These are phyloP conservation scores for Panagrolaimus sp. DNA, from an alignment of 1,140 invertebrate genomes.

Conservation along the genomic window DNA sequence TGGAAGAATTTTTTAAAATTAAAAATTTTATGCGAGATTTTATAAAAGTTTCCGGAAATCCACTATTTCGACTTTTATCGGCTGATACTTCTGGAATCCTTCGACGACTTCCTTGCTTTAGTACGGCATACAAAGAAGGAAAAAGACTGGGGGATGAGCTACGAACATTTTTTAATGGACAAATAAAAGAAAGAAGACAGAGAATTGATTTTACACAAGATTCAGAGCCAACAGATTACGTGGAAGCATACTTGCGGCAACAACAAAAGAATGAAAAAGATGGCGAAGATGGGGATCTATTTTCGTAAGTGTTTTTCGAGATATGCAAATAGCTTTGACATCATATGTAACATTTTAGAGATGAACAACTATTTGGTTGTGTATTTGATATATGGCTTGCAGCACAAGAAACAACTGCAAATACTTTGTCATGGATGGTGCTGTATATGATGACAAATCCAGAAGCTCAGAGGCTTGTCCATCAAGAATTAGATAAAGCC, in stretches of 20 bases:
- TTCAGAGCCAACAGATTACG: slow-evolving; percentile 15
- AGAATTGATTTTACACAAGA: not conserved
- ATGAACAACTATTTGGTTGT: not conserved
- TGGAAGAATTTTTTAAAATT: no score
- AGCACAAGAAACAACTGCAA: slow-evolving; percentile 12
- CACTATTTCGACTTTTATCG: not conserved
- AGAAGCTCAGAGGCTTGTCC: slow-evolving; percentile 20
- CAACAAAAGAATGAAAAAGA: not conserved
- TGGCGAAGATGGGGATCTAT: not conserved
- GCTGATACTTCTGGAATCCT: not conserved
- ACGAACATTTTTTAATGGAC: not conserved
- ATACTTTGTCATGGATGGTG: slow-evolving; percentile 4
- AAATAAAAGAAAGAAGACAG: not conserved
- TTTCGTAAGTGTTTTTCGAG: slow-evolving; percentile 3
- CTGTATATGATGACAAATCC: slow-evolving; percentile 22
- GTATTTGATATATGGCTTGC: slow-evolving; percentile 21
- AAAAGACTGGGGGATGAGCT: not conserved
- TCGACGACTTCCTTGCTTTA: not conserved
- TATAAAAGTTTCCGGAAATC: not conserved
- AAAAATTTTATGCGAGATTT: not conserved
- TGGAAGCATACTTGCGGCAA: slow-evolving; percentile 7
- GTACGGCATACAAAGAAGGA: not conserved
- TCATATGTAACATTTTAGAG: not conserved
- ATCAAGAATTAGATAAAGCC: slow-evolving; percentile 23
- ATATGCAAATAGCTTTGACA: not conserved